A percentile compares a stretch with the other conserved stretches of the same genome.
phyloP scores from a whole-genome alignment of 92 coral and sea anemone species.

The Porites divaricata region DNA sequence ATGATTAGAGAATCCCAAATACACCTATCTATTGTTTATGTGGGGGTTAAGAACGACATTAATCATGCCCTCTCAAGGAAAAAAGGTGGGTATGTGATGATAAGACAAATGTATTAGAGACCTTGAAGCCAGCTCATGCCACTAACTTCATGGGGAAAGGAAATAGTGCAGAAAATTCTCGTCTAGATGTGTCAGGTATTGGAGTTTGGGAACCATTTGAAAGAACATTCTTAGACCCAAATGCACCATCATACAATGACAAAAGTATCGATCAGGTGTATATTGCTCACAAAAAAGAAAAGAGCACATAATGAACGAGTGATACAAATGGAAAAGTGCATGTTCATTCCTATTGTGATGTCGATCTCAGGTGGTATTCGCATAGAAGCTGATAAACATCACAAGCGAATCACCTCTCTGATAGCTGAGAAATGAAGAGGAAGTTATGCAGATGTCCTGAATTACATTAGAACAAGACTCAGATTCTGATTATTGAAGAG shows the following conservation, averaged over 20 bases:
- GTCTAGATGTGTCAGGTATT: background rate
- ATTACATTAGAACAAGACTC: too few species aligned
- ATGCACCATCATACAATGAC: background rate
- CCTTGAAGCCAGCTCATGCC: background rate
- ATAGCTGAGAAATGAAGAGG: too few species aligned
- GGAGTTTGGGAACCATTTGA: background rate
- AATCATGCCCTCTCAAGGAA: too few species aligned
- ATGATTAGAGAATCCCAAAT: constrained; percentile 25
- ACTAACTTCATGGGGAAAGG: background rate
- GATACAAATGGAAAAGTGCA: too few species aligned
- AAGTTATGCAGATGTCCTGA: too few species aligned
- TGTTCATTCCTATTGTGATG: background rate
- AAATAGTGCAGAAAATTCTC: background rate
- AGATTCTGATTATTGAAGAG: too few species aligned
- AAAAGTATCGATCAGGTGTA: background rate
- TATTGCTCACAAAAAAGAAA: too few species aligned
- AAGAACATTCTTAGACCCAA: background rate
- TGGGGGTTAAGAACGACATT: too few species aligned
- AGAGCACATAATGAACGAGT: too few species aligned
- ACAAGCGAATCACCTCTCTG: background rate
- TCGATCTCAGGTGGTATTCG: background rate
- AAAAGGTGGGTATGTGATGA: too few species aligned
- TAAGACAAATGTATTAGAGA: too few species aligned
- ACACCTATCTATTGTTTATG: background rate
- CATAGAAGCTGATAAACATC: constrained; percentile 3